phyloP scores from a whole-genome alignment of 2,888 invertebrate species.

The Strigamia transsilvanica region DNA sequence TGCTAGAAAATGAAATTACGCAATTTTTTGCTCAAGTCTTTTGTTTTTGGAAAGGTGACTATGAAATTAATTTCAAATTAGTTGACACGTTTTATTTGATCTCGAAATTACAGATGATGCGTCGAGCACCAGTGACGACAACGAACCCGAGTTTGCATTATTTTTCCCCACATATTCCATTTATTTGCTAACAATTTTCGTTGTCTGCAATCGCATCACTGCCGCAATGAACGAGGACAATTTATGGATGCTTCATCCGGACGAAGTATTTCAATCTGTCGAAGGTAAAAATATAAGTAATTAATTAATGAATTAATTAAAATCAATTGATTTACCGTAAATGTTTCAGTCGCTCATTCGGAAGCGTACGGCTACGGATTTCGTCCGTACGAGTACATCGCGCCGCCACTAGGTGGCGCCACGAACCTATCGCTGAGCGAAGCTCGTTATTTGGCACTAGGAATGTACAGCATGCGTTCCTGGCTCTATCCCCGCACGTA shows the following conservation, averaged over 20 bases:
- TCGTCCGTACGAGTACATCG: constrained; percentile 23
- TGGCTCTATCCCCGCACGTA: constrained; percentile 50
- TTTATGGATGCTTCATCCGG: constrained; percentile 54
- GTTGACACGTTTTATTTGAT: no score
- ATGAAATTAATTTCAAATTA: no score
- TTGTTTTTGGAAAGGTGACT: no score
- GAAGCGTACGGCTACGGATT: constrained; percentile 54
- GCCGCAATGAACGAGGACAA: constrained; percentile 46
- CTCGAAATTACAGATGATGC: no score
- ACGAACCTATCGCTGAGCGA: neutral
- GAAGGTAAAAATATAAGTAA: constrained; percentile 51
- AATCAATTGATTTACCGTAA: neutral
- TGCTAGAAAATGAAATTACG: no score
- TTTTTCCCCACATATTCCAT: constrained; percentile 54
- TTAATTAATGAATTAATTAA: no score
- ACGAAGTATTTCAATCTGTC: constrained; percentile 53
- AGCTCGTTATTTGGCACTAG: neutral
- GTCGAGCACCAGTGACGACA: constrained; percentile 20
- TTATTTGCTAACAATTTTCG: constrained; percentile 48
- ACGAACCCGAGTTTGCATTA: constrained; percentile 19
- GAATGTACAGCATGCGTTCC: constrained; percentile 50
- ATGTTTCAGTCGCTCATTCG: constrained; percentile 52
- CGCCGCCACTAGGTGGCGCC: neutral
- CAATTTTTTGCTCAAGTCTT: no score
- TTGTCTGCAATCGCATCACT: constrained; percentile 52